Percentiles rank a stretch among this genome's conserved stretches.
phyloP scores from a whole-genome alignment of 1,140 invertebrate species.

The Cataglyphis hispanica region DNA sequence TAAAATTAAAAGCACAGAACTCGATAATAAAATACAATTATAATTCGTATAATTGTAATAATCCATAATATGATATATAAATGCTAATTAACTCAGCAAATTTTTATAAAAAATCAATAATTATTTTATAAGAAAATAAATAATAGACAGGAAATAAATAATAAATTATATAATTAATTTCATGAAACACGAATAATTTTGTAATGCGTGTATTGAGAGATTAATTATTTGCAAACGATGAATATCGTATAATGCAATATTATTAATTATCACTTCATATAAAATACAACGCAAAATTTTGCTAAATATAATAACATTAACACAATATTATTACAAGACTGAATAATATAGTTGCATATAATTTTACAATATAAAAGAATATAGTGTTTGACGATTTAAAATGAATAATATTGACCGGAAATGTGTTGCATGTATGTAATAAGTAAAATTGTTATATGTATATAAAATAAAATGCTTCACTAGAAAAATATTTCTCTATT shows the following conservation, averaged over 20 bases:
- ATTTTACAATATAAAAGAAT: not conserved
- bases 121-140: not conserved
- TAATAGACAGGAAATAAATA: conserved; percentile 2
- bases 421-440: not conserved
- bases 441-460: not conserved
- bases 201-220: not conserved
- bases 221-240: conserved; percentile 8
- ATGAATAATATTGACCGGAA: not conserved
- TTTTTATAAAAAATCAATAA: not conserved
- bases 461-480: not conserved
- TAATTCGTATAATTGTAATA: too few species aligned
- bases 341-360: not conserved
- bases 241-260: conserved; percentile 5
- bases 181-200: conserved; percentile 1
- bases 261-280: not conserved
- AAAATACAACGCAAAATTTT: not conserved
- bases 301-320: conserved; percentile 6
- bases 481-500: not conserved
- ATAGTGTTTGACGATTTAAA: not conserved
- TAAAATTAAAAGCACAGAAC: too few species aligned
- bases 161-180: not conserved
- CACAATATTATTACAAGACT: not conserved
- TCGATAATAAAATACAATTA: too few species aligned
- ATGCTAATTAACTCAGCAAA: not conserved
- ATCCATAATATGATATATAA: not conserved